A percentile compares a stretch with the other conserved stretches of the same genome.
Evolutionary conservation across 2,113 vertebrate genomes (phyloP).

Genomic region (Camelus bactrianus): DNA sequence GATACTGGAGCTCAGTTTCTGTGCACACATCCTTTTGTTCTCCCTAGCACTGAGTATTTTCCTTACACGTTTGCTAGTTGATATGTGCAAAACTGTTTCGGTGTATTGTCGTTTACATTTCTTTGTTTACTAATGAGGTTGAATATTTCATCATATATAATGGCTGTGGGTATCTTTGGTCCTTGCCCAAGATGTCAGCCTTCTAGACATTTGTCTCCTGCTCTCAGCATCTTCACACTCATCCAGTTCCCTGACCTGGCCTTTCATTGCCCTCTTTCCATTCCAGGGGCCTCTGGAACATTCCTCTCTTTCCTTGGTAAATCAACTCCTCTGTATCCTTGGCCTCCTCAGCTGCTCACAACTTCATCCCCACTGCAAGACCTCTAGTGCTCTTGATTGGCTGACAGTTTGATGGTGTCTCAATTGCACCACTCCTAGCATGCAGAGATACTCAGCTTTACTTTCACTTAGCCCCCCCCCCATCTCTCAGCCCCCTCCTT

Average conservation of each 20-base stretch:
- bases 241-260: not conserved
- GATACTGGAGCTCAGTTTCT: not conserved
- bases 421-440: not conserved
- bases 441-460: not conserved
- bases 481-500: not conserved
- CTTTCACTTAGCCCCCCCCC: not conserved
- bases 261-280: not conserved
- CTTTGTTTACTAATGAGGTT: slow-evolving; percentile 2
- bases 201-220: slow-evolving; percentile 9
- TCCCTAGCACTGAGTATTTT: not conserved
- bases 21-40: not conserved
- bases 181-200: not conserved
- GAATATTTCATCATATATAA: not conserved
- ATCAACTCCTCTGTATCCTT: not conserved
- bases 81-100: not conserved
- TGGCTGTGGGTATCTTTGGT: not conserved
- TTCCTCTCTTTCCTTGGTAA: not conserved
- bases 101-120: slow-evolving; percentile 22
- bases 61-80: not conserved
- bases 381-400: not conserved
- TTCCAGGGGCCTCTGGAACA: not conserved
- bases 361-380: not conserved
- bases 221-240: not conserved
- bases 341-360: not conserved
- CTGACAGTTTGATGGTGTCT: not conserved